phyloP scores from a whole-genome alignment of 2,888 invertebrate species.

The Prenolepis imparis region DNA sequence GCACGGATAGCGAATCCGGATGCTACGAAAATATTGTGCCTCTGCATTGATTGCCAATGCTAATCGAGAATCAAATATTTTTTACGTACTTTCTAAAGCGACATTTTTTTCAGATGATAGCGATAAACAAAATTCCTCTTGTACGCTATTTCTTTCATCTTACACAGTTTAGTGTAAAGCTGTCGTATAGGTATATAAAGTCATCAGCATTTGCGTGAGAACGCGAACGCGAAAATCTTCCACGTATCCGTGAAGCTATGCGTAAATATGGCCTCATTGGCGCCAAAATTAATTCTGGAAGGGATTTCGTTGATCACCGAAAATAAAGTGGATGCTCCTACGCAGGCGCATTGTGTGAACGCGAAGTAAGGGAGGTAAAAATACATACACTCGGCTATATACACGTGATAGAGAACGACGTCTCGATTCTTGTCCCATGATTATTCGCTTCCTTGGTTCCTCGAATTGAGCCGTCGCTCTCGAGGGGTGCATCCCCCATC shows the following conservation, averaged over 20 bases:
- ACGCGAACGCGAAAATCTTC: conserved; percentile 19
- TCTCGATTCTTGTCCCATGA: conserved; percentile 74
- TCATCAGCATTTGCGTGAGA: conserved; percentile 1
- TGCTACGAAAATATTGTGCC: conserved; percentile 55
- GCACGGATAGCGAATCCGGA: conserved; percentile 75
- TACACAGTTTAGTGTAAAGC: not conserved
- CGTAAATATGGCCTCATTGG: conserved; percentile 61
- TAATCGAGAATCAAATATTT: conserved; percentile 38
- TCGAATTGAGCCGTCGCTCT: conserved; percentile 62
- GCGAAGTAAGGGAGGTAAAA: conserved; percentile 72
- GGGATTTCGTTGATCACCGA: conserved; percentile 63
- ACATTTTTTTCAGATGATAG: not conserved
- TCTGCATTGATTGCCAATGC: conserved; percentile 45
- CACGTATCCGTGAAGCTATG: conserved; percentile 35
- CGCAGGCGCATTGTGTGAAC: conserved; percentile 71
- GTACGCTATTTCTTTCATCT: not conserved
- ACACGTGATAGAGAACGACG: conserved; percentile 60
- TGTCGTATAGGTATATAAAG: not conserved
- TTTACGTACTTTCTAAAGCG: conserved; percentile 52
- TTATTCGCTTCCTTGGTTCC: conserved; percentile 66
- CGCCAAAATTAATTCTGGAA: conserved; percentile 60
- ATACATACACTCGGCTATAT: conserved; percentile 59
- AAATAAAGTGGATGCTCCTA: conserved; percentile 65
- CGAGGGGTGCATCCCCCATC: conserved; percentile 68
- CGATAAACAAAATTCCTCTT: not conserved